Conservation (phyloP, 2,797 vertebrate genomes). For the Psittacula echo region DNA sequence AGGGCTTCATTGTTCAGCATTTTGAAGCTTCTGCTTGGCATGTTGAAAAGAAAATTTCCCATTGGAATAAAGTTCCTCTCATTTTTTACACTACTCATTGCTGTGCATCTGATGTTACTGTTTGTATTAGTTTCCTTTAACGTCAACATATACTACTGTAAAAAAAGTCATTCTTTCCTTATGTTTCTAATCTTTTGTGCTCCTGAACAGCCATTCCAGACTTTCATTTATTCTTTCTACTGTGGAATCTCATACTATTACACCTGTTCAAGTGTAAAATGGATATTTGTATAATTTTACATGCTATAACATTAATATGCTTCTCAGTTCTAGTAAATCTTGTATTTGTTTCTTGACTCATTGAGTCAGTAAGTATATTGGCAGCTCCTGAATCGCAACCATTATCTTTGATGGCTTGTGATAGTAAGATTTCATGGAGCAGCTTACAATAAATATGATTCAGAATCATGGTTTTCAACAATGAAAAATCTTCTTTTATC, state of each 20-base stretch:
- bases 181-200: background rate
- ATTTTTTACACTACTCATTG: background rate
- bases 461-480: background rate
- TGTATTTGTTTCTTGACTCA: conserved; percentile 10
- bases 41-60: background rate
- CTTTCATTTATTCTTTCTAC: background rate
- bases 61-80: background rate
- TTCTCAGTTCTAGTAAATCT: background rate
- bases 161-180: background rate
- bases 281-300: background rate
- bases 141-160: background rate
- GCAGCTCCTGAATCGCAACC: background rate
- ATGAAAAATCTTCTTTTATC: background rate
- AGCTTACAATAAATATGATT: background rate
- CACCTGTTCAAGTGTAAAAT: background rate
- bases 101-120: background rate
- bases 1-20: background rate
- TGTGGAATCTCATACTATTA: background rate
- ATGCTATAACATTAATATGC: background rate
- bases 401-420: conserved; percentile 33
- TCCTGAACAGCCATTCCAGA: background rate
- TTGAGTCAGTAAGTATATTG: background rate
- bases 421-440: background rate
- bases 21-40: background rate
- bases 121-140: background rate